phyloP scores from a whole-genome alignment of 2,113 vertebrate species.

The Psilopsiagon aurifrons region DNA sequence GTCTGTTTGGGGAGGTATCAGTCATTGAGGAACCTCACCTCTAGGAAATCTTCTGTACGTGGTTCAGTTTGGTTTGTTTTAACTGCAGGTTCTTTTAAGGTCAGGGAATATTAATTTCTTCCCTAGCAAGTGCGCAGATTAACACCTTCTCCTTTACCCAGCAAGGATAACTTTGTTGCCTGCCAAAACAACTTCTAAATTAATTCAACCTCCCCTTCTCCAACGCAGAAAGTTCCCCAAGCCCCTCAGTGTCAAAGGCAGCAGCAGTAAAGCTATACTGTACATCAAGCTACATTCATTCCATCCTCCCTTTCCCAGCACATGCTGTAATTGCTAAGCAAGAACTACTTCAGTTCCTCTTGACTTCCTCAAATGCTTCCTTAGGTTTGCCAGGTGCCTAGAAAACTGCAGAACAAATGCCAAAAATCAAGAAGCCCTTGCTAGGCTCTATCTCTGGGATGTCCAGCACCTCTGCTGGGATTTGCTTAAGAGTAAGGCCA shows the following conservation, averaged over 20 bases:
- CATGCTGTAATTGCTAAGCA: rapidly evolving
- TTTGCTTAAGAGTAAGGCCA: neutral
- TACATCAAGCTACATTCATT: neutral
- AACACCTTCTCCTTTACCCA: neutral
- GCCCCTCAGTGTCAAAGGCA: neutral
- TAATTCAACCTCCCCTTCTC: neutral
- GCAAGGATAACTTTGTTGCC: neutral
- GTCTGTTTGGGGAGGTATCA: neutral
- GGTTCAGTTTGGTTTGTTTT: neutral
- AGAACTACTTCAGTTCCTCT: rapidly evolving
- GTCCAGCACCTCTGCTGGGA: neutral
- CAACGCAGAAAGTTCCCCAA: rapidly evolving
- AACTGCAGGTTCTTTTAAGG: neutral
- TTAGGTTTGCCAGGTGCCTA: neutral
- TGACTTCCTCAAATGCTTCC: neutral
- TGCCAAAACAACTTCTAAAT: neutral
- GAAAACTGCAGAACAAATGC: neutral
- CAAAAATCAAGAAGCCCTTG: neutral
- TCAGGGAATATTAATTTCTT: neutral
- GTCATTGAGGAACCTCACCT: too few species aligned
- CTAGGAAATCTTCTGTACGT: rapidly evolving
- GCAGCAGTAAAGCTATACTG: neutral
- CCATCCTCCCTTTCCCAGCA: neutral
- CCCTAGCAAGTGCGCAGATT: neutral
- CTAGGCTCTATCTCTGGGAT: neutral